These are phyloP conservation scores for Oreochromis tanganicae DNA, from an alignment of 2,113 vertebrate genomes.

Conservation along the genomic window DNA sequence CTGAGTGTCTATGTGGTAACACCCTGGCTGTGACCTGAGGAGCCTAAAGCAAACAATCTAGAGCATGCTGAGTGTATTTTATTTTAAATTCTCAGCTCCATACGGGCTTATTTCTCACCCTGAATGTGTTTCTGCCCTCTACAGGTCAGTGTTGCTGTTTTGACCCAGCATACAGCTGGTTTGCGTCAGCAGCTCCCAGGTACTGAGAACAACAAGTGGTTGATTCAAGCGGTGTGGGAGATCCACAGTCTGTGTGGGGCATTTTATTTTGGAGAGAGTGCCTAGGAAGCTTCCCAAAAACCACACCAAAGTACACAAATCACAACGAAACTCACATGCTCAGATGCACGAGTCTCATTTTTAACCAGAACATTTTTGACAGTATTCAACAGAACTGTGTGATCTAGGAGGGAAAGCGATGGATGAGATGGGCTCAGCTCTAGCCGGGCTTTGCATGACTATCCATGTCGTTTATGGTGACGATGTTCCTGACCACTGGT, in stretches of 20 bases:
- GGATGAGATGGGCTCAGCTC: background rate
- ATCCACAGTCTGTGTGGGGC: background rate
- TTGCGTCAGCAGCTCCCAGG: conserved; percentile 19
- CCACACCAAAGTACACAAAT: background rate
- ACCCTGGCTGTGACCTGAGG: background rate
- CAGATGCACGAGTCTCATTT: background rate
- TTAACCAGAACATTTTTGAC: background rate
- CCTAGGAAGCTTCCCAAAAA: conserved; percentile 15
- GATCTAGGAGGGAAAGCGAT: rapidly evolving
- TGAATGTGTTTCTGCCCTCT: conserved; percentile 6
- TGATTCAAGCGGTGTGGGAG: background rate
- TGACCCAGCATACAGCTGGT: conserved; percentile 33
- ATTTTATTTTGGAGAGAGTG: conserved; percentile 39
- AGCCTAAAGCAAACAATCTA: background rate
- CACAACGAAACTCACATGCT: background rate
- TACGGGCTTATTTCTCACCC: background rate
- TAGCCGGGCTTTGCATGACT: background rate
- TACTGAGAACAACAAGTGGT: background rate
- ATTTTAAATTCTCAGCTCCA: background rate
- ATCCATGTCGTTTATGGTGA: background rate
- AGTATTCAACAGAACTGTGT: background rate
- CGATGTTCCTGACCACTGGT: background rate
- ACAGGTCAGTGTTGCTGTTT: conserved; percentile 53
- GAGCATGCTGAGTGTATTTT: background rate
- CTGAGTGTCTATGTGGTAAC: background rate